Conservation (phyloP, 2,797 vertebrate species). For the Melanotaenia maccullochi region DNA sequence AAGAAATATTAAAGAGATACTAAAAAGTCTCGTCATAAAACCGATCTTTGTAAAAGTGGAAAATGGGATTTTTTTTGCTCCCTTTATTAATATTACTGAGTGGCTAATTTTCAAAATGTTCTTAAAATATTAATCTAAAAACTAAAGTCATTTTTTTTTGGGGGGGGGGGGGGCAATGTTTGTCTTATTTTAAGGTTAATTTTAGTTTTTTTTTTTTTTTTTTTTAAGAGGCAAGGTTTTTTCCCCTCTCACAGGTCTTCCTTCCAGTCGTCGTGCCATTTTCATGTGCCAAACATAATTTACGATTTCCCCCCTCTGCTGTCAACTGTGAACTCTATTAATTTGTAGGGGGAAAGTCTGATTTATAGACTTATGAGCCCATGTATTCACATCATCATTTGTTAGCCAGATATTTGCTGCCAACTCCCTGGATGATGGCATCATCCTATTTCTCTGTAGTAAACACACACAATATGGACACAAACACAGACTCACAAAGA, state of each 20-base stretch:
- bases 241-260: conserved; percentile 36
- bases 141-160: background rate
- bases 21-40: background rate
- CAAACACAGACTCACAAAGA: conserved; percentile 14
- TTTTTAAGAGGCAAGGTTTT: background rate
- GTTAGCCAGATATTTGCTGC: conserved; percentile 77
- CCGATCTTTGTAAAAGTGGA: background rate
- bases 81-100: background rate
- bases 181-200: background rate
- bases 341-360: conserved; percentile 64
- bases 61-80: background rate
- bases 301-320: conserved; percentile 64
- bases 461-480: conserved; percentile 28
- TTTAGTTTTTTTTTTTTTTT: background rate
- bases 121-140: too few species aligned
- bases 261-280: conserved; percentile 51
- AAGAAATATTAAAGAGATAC: background rate
- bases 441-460: conserved; percentile 48
- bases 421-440: conserved; percentile 69
- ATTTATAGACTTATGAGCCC: conserved; percentile 75
- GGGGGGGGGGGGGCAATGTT: too few species aligned
- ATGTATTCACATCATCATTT: conserved; percentile 78
- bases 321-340: conserved; percentile 78
- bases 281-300: conserved; percentile 66
- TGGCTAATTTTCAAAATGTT: background rate